These are phyloP conservation scores for Styela clava DNA, from an alignment of 23 tunicate species.

Conservation along the genomic window DNA sequence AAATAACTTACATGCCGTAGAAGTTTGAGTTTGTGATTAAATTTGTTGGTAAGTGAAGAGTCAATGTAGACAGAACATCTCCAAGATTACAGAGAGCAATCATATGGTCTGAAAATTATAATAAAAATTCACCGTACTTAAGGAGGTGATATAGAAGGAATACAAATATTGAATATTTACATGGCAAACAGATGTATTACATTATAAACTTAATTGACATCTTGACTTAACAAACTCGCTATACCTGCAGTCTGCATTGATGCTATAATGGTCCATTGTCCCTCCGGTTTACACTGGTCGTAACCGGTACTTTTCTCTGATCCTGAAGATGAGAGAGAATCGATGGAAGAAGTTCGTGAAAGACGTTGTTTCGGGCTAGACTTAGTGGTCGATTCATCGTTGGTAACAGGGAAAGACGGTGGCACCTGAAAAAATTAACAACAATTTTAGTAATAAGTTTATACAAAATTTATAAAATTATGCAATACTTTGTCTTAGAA, in stretches of 20 bases:
- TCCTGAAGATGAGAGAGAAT: slow-evolving; percentile 44
- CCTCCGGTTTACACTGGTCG: slow-evolving; percentile 27
- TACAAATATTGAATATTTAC: too few relatives aligned
- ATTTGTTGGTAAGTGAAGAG: slow-evolving; percentile 40
- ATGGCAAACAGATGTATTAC: too few relatives aligned
- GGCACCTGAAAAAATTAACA: neutral
- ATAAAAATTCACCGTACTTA: too few relatives aligned
- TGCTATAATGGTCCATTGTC: slow-evolving; percentile 64
- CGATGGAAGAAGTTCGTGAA: slow-evolving; percentile 51
- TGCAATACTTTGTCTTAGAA: too few relatives aligned
- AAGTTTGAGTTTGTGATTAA: neutral
- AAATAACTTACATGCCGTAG: neutral
- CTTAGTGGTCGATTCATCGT: neutral
- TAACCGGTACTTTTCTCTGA: slow-evolving; percentile 32
- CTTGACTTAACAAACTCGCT: too few relatives aligned
- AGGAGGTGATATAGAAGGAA: too few relatives aligned
- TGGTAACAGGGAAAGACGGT: neutral
- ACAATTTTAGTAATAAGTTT: neutral
- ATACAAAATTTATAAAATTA: too few relatives aligned
- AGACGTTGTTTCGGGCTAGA: slow-evolving; percentile 16
- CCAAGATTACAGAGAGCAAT: slow-evolving; percentile 56
- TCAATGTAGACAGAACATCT: slow-evolving; percentile 50
- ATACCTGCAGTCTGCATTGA: slow-evolving; percentile 26
- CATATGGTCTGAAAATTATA: slow-evolving; percentile 43
- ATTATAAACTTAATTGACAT: too few relatives aligned